phyloP scores from a whole-genome alignment of 2,113 vertebrate species.

The Nibea coibor region DNA sequence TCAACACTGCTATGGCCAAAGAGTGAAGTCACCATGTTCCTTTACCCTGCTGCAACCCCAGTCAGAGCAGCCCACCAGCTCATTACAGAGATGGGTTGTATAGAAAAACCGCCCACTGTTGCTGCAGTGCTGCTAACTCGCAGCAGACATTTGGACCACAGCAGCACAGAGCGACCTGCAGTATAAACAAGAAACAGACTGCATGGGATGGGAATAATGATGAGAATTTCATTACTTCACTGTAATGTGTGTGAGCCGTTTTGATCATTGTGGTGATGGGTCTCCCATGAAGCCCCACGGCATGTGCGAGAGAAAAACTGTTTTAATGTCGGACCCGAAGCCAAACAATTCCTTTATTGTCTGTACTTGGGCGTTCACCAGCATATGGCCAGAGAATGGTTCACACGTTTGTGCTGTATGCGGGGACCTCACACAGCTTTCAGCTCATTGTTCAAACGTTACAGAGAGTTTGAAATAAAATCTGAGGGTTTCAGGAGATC shows the following conservation, averaged over 20 bases:
- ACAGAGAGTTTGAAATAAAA: conserved; percentile 44
- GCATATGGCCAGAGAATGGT: conserved; percentile 40
- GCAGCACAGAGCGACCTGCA: conserved; percentile 40
- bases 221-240: conserved; percentile 35
- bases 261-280: conserved; percentile 28
- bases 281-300: conserved; percentile 27
- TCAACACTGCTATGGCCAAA: conserved; percentile 24
- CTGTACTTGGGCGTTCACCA: conserved; percentile 52
- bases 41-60: conserved; percentile 2
- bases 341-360: conserved; percentile 64
- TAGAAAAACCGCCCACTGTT: conserved; percentile 29
- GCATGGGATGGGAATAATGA: conserved; percentile 26
- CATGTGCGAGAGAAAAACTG: neutral
- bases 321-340: conserved; percentile 15
- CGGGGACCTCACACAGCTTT: conserved; percentile 61
- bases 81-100: conserved; percentile 36
- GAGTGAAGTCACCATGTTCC: conserved; percentile 29
- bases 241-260: conserved; percentile 30
- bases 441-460: conserved; percentile 57
- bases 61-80: conserved; percentile 37
- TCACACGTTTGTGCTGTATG: conserved; percentile 43
- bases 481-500: conserved; percentile 35
- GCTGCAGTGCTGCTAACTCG: conserved; percentile 40
- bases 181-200: conserved; percentile 58
- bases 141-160: conserved; percentile 58